Evolutionary conservation across 2,888 invertebrate genomes (phyloP).

Genomic region (Trichacis sp.): DNA sequence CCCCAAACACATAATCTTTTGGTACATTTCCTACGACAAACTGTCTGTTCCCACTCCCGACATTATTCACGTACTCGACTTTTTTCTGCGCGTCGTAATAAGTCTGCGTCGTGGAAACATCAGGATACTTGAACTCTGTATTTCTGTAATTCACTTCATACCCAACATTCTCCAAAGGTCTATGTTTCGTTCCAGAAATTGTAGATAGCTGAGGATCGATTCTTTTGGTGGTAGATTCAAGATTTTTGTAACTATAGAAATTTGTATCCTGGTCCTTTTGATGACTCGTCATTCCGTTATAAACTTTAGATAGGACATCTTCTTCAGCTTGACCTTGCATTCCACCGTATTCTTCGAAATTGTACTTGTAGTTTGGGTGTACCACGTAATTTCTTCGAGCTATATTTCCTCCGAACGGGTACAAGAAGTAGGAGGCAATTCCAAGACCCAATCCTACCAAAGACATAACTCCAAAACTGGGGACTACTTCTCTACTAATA

Average conservation of each 20-base stretch:
- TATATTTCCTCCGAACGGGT: conserved; percentile 79
- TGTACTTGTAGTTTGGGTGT: conserved; percentile 74
- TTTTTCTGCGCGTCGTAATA: conserved; percentile 53
- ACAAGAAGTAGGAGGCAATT: conserved; percentile 81
- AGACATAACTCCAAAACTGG: conserved; percentile 81
- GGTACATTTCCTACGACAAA: conserved; percentile 79
- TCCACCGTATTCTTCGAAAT: conserved; percentile 76
- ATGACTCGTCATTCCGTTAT: conserved; percentile 75
- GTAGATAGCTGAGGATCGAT: conserved; percentile 48
- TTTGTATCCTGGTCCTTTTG: conserved; percentile 48
- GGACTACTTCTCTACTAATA: conserved; percentile 83
- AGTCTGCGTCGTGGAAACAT: conserved; percentile 53
- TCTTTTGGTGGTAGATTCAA: conserved; percentile 55
- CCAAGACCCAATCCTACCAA: conserved; percentile 82
- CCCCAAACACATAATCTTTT: conserved; percentile 68
- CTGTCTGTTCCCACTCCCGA: conserved; percentile 63
- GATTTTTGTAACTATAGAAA: conserved; percentile 58
- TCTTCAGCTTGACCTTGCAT: conserved; percentile 81
- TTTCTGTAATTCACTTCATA: conserved; percentile 54
- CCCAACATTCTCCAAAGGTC: conserved; percentile 52
- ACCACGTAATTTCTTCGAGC: conserved; percentile 75
- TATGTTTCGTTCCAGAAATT: conserved; percentile 44
- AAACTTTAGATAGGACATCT: conserved; percentile 81
- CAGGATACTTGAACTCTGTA: conserved; percentile 59
- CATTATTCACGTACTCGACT: conserved; percentile 37